These are phyloP conservation scores for Eira barbara DNA, from an alignment of 2,113 vertebrate species.

Conservation along the genomic window DNA sequence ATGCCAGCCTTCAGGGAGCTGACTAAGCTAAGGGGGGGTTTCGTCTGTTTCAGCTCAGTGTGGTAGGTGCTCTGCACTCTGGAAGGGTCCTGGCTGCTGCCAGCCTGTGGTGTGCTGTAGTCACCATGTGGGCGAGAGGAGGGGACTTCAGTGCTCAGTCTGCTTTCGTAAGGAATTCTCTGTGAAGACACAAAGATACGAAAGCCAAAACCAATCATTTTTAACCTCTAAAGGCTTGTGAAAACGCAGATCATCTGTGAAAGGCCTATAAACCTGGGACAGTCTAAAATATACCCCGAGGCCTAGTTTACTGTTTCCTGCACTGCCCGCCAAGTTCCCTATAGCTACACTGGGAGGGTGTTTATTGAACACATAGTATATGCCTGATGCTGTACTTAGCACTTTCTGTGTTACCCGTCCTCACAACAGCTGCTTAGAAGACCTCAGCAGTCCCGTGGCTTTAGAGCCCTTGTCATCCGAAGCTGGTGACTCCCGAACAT, in stretches of 20 bases:
- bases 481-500: background rate
- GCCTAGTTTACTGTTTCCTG: background rate
- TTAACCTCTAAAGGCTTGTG: conserved; percentile 43
- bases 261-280: conserved; percentile 44
- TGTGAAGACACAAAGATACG: conserved; percentile 25
- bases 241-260: conserved; percentile 69
- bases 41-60: background rate
- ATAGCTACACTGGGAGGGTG: background rate
- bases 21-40: conserved; percentile 24
- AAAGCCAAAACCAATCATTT: conserved; percentile 59
- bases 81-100: background rate
- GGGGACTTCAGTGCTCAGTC: conserved; percentile 2
- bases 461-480: background rate
- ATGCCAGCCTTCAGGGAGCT: background rate
- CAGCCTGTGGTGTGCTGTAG: background rate
- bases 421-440: background rate
- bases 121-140: background rate
- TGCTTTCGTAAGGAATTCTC: conserved; percentile 44
- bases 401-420: background rate
- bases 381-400: background rate
- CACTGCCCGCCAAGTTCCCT: background rate
- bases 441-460: background rate
- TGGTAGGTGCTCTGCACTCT: background rate
- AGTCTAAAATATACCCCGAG: conserved; percentile 43
- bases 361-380: background rate